A percentile compares a stretch with the other conserved stretches of the same genome.
Evolutionary conservation across 1,140 invertebrate genomes (phyloP).

Genomic region (Microplitis mediator): DNA sequence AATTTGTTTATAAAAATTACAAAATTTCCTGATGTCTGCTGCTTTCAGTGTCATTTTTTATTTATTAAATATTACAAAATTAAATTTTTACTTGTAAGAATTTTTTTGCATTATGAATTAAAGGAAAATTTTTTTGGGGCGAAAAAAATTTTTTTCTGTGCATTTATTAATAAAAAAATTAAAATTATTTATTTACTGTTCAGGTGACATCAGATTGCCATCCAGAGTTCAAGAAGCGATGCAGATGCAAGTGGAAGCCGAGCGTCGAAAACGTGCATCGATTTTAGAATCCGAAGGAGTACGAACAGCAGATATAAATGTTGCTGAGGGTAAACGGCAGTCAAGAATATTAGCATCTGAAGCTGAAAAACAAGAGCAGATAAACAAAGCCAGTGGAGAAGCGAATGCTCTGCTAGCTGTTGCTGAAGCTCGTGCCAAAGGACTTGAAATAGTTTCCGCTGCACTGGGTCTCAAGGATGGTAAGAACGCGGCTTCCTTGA

Average conservation of each 20-base stretch:
- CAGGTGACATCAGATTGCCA: slow-evolving; percentile 93
- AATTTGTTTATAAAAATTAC: no score
- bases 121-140: no score
- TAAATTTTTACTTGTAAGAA: no score
- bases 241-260: slow-evolving; percentile 99
- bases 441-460: slow-evolving; percentile 76
- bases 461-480: slow-evolving; percentile 74
- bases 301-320: slow-evolving; percentile 94
- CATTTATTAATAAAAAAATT: no score
- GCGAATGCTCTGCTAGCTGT: slow-evolving; percentile 85
- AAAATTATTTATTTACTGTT: slow-evolving; percentile 22
- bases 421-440: slow-evolving; percentile 81
- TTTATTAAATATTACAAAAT: no score
- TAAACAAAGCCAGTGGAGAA: slow-evolving; percentile 86
- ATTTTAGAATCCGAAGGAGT: slow-evolving; percentile 97
- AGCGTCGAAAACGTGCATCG: slow-evolving; percentile 93
- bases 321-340: slow-evolving; percentile 93
- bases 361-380: slow-evolving; percentile 85
- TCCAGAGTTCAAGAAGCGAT: slow-evolving; percentile 95
- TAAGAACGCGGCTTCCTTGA: slow-evolving; percentile 87
- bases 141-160: no score
- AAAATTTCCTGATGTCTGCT: no score
- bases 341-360: slow-evolving; percentile 93
- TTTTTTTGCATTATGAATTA: not conserved
- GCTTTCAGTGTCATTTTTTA: no score